Percentiles rank a stretch among this genome's conserved stretches.
phyloP scores from a whole-genome alignment of 2,888 invertebrate genomes.

The Calliopum simillimum region DNA sequence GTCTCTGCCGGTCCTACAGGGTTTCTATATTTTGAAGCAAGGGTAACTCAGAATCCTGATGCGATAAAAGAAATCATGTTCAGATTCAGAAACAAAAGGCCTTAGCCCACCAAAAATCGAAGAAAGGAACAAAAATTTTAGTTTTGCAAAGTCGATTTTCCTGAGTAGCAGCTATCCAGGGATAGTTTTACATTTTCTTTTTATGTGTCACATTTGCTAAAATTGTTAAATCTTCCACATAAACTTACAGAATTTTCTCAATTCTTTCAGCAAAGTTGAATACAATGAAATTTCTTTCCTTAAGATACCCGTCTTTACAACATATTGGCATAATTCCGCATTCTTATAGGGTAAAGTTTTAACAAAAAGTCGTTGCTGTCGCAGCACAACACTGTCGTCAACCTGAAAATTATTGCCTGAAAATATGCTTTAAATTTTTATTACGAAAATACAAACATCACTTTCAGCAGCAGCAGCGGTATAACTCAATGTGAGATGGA shows the following conservation, averaged over 20 bases:
- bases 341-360: slow-evolving; percentile 54
- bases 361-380: slow-evolving; percentile 50
- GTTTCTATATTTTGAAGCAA: too few species aligned
- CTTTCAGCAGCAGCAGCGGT: neutral
- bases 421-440: slow-evolving; percentile 47
- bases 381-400: slow-evolving; percentile 4
- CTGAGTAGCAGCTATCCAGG: too few species aligned
- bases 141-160: too few species aligned
- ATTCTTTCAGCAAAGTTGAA: slow-evolving; percentile 46
- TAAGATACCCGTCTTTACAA: slow-evolving; percentile 52
- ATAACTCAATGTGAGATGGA: slow-evolving; percentile 47
- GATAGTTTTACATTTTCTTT: too few species aligned
- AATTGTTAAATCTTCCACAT: neutral
- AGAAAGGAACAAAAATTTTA: too few species aligned
- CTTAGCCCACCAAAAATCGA: too few species aligned
- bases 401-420: slow-evolving; percentile 41
- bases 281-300: slow-evolving; percentile 57
- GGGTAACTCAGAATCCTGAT: too few species aligned
- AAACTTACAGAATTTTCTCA: slow-evolving; percentile 53
- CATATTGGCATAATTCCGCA: slow-evolving; percentile 42
- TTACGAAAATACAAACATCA: slow-evolving; percentile 6
- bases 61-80: too few species aligned
- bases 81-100: too few species aligned
- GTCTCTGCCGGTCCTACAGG: too few species aligned
- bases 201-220: neutral